Evolutionary conservation across 2,113 vertebrate species (phyloP).

Genomic region (Laticauda colubrina): DNA sequence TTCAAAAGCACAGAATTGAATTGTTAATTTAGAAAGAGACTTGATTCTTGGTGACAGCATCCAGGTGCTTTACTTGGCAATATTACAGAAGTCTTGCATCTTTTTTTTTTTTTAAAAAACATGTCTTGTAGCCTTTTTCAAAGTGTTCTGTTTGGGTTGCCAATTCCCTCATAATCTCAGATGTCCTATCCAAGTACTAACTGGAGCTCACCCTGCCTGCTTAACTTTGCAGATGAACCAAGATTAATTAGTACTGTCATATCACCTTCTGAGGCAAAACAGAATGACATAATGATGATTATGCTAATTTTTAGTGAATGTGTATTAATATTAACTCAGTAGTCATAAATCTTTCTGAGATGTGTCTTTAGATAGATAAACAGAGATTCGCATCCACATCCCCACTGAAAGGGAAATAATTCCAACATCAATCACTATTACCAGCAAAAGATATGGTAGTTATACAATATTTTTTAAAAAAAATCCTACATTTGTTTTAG

Average conservation of each 20-base stretch:
- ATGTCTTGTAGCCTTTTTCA: not conserved
- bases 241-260: not conserved
- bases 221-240: not conserved
- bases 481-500: not conserved
- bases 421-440: not conserved
- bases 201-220: not conserved
- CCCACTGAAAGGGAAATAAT: not conserved
- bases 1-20: not conserved
- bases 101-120: not conserved
- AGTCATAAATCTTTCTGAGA: not conserved
- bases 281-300: conserved; percentile 1
- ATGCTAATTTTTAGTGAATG: not conserved
- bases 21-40: not conserved
- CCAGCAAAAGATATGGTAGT: not conserved
- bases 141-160: not conserved
- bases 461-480: not conserved
- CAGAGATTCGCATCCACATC: not conserved
- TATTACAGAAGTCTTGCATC: not conserved
- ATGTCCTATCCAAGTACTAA: not conserved
- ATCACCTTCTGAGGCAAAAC: not conserved
- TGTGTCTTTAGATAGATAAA: not conserved
- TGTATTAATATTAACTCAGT: not conserved
- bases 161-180: not conserved
- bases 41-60: not conserved
- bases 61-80: not conserved